Evolutionary conservation across 1,140 invertebrate genomes (phyloP), one percentile per base, ranked within the genome.

Genomic region (Atopsyche davidsoni): DNA sequence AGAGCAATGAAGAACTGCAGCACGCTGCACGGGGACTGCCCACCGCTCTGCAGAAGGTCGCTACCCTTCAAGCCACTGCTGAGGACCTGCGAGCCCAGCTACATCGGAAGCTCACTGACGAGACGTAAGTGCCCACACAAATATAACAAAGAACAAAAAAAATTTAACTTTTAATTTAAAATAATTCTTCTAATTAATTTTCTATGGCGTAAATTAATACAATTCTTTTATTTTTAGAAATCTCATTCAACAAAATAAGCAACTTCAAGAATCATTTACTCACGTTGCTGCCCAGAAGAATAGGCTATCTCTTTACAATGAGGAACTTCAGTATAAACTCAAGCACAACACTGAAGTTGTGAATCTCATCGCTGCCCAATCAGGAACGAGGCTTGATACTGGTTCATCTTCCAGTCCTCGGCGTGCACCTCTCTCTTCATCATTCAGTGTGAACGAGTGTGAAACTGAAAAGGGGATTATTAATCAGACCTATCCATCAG

Each of bases 251-350:
- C 78, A 89, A 58, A 83, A 87, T 57, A 76, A 84, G 44, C 67
- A 79, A n/a, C 65, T 90, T 7, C 69, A 81, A n/a, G 83, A 87
- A 41, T 78, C 75, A 1, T 78, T 81, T 28, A 81, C 82, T 23
- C 75, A 86, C 18, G 83, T 92, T 62, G 72, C 73, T 0, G 85
- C 86, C 56, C 85, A 87, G 39, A 87, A 87, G 48, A 82, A 87
- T 43, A 72, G 86, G 9, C 64, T 92, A 3, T 79, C 80, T 0
- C 83, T 86, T 59, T 80, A 87, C 59, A 92, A 92, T 62, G 92
- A 95, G 70, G 86, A 92, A 67, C 72, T 94, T 1, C 78, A 86
- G 60, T 94, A 87, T 79, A 85, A 85, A 64, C 75, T 94, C 40
- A 78, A 85, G 60, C 84, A 87, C 57, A 87, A 86, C 61, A 82